phyloP scores from a whole-genome alignment of 2,113 vertebrate species.

The Varanus komodoensis region DNA sequence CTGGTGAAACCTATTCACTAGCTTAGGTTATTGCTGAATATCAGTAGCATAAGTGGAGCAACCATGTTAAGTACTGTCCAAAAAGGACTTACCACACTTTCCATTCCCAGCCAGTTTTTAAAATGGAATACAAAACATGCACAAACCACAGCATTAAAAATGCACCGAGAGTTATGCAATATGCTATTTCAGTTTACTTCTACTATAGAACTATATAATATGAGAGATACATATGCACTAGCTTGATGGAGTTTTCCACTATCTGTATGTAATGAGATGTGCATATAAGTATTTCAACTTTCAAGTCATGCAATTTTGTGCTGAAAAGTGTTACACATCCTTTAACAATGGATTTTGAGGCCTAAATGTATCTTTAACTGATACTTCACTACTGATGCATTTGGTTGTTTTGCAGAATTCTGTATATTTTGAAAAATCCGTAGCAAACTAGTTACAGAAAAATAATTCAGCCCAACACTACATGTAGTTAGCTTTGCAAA shows the following conservation, averaged over 20 bases:
- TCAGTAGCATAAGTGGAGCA: too few species aligned
- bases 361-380: background rate
- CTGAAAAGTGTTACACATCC: background rate
- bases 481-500: background rate
- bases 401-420: background rate
- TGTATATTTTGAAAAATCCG: background rate
- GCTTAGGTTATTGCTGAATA: background rate
- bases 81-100: background rate
- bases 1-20: too few species aligned
- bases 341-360: background rate
- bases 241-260: background rate
- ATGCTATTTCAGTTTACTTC: background rate
- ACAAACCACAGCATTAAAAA: background rate
- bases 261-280: background rate
- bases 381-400: background rate
- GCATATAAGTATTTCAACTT: background rate
- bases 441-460: background rate
- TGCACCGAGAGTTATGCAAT: background rate
- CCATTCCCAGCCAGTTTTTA: background rate
- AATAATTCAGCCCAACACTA: background rate
- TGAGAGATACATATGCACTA: background rate
- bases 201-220: background rate
- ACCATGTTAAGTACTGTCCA: too few species aligned
- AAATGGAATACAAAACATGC: background rate
- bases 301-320: background rate